A percentile compares a stretch with the other conserved stretches of the same genome.
Conservation (phyloP, 2,888 invertebrate genomes). For the Cyclophora albipunctata region DNA sequence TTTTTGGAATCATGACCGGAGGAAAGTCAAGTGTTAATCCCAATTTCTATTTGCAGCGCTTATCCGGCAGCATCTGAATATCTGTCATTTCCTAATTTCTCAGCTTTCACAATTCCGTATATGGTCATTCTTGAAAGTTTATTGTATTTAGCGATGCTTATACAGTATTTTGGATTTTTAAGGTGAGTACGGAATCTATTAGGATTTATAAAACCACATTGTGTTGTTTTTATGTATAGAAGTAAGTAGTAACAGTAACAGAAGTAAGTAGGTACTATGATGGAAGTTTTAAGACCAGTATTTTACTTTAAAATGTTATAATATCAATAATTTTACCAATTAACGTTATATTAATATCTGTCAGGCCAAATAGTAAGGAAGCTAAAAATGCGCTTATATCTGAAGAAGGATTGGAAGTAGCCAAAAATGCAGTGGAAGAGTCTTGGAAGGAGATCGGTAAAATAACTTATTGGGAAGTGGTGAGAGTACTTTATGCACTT, state of each 20-base stretch:
- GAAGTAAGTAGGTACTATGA: too few relatives aligned
- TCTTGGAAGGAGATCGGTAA: constrained; percentile 37
- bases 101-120: constrained; percentile 45
- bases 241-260: too few relatives aligned
- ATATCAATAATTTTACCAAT: too few relatives aligned
- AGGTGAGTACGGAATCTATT: constrained; percentile 27
- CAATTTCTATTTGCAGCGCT: constrained; percentile 43
- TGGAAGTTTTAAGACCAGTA: too few relatives aligned
- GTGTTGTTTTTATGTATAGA: too few relatives aligned
- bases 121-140: constrained; percentile 41
- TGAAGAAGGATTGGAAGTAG: constrained; percentile 38
- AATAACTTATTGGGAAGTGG: constrained; percentile 50
- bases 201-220: too few relatives aligned
- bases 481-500: constrained; percentile 21
- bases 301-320: too few relatives aligned
- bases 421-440: constrained; percentile 32
- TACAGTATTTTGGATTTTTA: constrained; percentile 44
- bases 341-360: too few relatives aligned
- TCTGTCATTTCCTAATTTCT: constrained; percentile 50
- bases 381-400: constrained; percentile 71
- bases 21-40: too few relatives aligned
- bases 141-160: constrained; percentile 32
- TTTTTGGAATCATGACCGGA: not conserved
- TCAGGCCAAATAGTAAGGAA: constrained; percentile 74
- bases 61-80: constrained; percentile 75